phyloP scores from a whole-genome alignment of 2,797 vertebrate species.

The Gymnopithys bicolor region DNA sequence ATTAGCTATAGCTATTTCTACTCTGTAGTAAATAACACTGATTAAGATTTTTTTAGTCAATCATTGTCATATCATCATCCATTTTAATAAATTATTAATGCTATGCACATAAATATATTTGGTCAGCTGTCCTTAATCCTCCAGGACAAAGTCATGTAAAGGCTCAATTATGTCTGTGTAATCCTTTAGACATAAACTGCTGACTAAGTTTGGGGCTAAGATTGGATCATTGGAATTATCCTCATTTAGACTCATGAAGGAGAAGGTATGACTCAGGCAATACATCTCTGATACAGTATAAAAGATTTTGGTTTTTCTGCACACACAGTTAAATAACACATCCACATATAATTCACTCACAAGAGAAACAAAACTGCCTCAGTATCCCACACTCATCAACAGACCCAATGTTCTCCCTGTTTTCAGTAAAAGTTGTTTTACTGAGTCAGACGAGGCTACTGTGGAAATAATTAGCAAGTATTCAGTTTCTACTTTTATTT shows the following conservation, averaged over 20 bases:
- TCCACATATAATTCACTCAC: neutral
- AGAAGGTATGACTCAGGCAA: neutral
- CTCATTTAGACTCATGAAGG: neutral
- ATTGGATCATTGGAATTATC: neutral
- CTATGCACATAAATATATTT: neutral
- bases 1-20: neutral
- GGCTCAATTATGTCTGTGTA: neutral
- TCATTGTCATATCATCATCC: neutral
- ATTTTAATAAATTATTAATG: neutral
- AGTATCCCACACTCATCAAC: neutral
- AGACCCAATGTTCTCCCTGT: neutral
- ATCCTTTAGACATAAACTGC: neutral
- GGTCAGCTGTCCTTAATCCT: neutral
- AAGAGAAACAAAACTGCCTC: neutral
- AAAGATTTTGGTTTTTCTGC: accelerated
- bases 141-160: neutral
- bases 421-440: neutral
- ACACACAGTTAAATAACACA: neutral
- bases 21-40: neutral
- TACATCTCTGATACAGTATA: neutral
- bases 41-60: neutral
- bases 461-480: neutral
- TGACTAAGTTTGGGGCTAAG: neutral
- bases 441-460: neutral
- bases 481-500: neutral